Conservation (phyloP, 92 coral and sea anemone genomes). For the Metridium senile region DNA sequence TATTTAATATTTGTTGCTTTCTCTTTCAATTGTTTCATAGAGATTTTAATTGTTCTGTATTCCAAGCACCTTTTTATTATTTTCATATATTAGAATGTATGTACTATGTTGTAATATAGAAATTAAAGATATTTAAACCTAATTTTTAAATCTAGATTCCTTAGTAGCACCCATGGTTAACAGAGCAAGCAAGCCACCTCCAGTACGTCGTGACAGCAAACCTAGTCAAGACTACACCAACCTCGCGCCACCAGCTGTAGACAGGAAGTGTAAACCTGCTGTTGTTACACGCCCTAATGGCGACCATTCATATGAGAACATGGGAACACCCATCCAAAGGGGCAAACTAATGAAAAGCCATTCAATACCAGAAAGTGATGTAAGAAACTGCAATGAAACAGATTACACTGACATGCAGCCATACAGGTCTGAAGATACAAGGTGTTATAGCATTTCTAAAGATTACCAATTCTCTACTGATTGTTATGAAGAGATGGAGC, state of each 20-base stretch:
- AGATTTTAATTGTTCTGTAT: too few relatives aligned
- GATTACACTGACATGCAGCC: conserved; percentile 75
- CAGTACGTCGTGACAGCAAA: conserved; percentile 64
- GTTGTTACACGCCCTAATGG: not conserved
- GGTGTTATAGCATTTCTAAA: conserved; percentile 76
- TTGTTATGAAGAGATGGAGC: conserved; percentile 74
- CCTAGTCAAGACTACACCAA: conserved; percentile 75
- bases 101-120: too few relatives aligned
- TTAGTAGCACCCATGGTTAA: conserved; percentile 43
- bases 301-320: conserved; percentile 54
- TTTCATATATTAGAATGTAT: too few relatives aligned
- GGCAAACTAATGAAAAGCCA: conserved; percentile 25
- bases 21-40: too few relatives aligned
- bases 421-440: conserved; percentile 67
- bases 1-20: too few relatives aligned
- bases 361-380: conserved; percentile 22
- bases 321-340: conserved; percentile 7
- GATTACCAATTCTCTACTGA: conserved; percentile 26
- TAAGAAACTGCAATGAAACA: conserved; percentile 7
- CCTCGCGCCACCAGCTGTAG: conserved; percentile 77
- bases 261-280: conserved; percentile 52
- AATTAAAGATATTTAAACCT: too few relatives aligned
- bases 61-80: too few relatives aligned
- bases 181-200: conserved; percentile 75
- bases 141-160: not conserved